Evolutionary conservation across 2,888 invertebrate species (phyloP), one percentile per base, ranked within the genome.

Genomic region (Escarpia spicata): DNA sequence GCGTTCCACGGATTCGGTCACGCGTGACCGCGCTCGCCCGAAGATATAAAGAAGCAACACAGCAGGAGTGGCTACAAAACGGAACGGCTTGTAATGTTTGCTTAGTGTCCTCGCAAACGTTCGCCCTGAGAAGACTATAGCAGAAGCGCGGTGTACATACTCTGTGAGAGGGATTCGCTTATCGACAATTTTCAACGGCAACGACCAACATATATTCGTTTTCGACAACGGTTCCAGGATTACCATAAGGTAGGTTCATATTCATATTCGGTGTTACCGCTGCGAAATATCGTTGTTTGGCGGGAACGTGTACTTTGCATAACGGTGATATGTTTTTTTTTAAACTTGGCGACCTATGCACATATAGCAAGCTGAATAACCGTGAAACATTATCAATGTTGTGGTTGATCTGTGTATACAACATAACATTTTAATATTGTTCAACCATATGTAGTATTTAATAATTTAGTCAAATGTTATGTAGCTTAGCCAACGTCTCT

Each of bases 41-140:
- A 19, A 75, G 75, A 75, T 75, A 75, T 75, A 75, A 75, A 75
- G 75, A 75, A 75, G 75, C 75, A 75, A 52, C 75, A 75, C 75
- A 26, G 75, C 75, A 26, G 75, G 75, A 75, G 75, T 26, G 19
- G 75, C 75, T 2, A 75, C 75, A 19, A 75, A 75, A 75, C 75
- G 75, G 75, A 75, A 26, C 75, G 75, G 75, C 75, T 15, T 75
- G 26, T 26, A 6, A 26, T 75, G 75, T 75, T 75, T 75, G 75
- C 75, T 75, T 75, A 75, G 75, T 75, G 75, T 75, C 75, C n/a
- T 75, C 26, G 75, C 6, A 15, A n/a, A 75, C 75, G 75, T 19
- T 52, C 75, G n/a, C 75, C 75, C 75, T 26, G 75, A 75, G 75
- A 75, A 75, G 75, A 6, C 2, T 26, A 75, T 75, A 75, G 75